Percentiles rank a stretch among this genome's conserved stretches.
Evolutionary conservation across 2,113 vertebrate species (phyloP).

Genomic region (Pangasianodon gigas): DNA sequence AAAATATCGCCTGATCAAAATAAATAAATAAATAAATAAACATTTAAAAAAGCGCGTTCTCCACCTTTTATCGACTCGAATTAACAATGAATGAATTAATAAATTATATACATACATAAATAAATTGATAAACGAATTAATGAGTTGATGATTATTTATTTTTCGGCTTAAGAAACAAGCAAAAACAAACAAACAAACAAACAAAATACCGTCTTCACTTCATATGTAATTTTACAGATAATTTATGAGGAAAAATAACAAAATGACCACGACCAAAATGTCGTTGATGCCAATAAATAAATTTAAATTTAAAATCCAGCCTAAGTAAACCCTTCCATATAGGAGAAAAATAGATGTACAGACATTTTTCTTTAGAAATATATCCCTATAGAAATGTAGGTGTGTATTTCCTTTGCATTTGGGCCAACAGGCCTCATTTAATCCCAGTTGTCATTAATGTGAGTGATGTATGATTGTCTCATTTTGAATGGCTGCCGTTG

Average conservation of each 20-base stretch:
- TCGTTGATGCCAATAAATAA: not conserved
- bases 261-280: not conserved
- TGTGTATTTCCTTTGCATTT: not conserved
- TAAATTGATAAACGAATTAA: not conserved
- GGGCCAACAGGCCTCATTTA: not conserved
- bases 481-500: conserved; percentile 59
- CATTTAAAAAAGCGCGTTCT: not conserved
- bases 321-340: not conserved
- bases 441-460: not conserved
- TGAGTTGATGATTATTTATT: not conserved
- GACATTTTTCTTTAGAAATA: not conserved
- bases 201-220: not conserved
- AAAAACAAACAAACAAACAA: not conserved
- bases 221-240: not conserved
- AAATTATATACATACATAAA: not conserved
- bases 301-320: not conserved
- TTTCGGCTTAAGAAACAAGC: not conserved
- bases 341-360: not conserved
- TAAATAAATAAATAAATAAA: not conserved
- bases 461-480: conserved; percentile 59
- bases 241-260: not conserved
- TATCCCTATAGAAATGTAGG: not conserved
- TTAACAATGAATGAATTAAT: not conserved
- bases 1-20: conserved; percentile 58
- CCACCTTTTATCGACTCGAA: not conserved